phyloP scores from a whole-genome alignment of 2,888 invertebrate genomes.

The Tenthredo livida region DNA sequence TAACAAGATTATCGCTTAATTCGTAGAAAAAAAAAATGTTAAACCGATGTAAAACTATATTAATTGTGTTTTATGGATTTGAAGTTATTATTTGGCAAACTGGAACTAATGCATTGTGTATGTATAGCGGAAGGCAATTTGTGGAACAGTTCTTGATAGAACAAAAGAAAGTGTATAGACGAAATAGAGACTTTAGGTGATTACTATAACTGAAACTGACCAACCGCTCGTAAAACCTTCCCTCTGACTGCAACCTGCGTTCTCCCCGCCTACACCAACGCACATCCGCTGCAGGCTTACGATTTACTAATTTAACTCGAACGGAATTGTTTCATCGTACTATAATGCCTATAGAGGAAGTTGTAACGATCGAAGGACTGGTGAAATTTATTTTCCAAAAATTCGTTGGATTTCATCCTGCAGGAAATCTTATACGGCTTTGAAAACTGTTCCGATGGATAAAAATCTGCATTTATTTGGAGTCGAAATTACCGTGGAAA shows the following conservation, averaged over 20 bases:
- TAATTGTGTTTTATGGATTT: background rate
- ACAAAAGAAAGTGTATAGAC: background rate
- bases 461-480: background rate
- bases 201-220: conserved; percentile 46
- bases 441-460: background rate
- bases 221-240: conserved; percentile 46
- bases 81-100: background rate
- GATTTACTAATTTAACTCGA: conserved; percentile 42
- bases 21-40: background rate
- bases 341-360: conserved; percentile 18
- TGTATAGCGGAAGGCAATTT: background rate
- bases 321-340: conserved; percentile 23
- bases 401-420: background rate
- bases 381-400: background rate
- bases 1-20: background rate
- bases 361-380: background rate
- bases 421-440: background rate
- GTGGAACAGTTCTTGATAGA: background rate
- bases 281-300: conserved; percentile 37
- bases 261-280: conserved; percentile 17
- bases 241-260: conserved; percentile 29
- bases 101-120: background rate
- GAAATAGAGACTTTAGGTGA: conserved; percentile 32
- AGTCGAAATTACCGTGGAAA: background rate
- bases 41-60: background rate